Conservation (phyloP, 2,113 vertebrate genomes). For the Lepus timidus region DNA sequence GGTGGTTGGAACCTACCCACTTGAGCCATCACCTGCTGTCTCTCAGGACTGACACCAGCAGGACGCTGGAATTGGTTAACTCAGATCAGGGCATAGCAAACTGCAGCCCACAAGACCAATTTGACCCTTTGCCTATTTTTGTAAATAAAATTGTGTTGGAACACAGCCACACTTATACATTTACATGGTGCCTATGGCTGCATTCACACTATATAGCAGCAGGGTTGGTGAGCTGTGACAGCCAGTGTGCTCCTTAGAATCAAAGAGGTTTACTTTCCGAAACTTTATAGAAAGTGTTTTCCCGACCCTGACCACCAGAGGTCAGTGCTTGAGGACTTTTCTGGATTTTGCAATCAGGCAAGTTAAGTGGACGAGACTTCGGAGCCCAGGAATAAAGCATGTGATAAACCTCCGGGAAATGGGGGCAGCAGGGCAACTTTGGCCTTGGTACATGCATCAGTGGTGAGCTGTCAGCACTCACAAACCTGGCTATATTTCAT, state of each 20-base stretch:
- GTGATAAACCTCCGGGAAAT: background rate
- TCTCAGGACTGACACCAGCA: too few relatives aligned
- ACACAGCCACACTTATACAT: background rate
- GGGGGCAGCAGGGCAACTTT: background rate
- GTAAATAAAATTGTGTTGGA: conserved; percentile 52
- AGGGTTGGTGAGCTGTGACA: background rate
- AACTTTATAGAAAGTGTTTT: background rate
- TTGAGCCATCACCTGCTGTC: too few relatives aligned
- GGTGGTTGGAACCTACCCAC: too few relatives aligned
- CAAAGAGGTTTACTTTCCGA: background rate
- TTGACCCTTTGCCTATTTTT: conserved; percentile 2
- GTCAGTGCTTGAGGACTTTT: background rate
- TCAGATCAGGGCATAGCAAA: background rate
- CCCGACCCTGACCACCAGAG: background rate
- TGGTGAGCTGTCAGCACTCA: background rate
- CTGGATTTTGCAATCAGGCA: background rate
- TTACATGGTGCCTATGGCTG: background rate
- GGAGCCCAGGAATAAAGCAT: background rate
- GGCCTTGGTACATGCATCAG: background rate
- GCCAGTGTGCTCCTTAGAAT: background rate
- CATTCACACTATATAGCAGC: background rate
- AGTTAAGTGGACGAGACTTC: background rate
- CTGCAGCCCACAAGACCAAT: background rate
- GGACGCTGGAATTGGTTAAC: background rate
- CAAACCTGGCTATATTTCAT: background rate